Evolutionary conservation across 2,888 invertebrate genomes (phyloP).

Genomic region (Argyresthia goedartella): DNA sequence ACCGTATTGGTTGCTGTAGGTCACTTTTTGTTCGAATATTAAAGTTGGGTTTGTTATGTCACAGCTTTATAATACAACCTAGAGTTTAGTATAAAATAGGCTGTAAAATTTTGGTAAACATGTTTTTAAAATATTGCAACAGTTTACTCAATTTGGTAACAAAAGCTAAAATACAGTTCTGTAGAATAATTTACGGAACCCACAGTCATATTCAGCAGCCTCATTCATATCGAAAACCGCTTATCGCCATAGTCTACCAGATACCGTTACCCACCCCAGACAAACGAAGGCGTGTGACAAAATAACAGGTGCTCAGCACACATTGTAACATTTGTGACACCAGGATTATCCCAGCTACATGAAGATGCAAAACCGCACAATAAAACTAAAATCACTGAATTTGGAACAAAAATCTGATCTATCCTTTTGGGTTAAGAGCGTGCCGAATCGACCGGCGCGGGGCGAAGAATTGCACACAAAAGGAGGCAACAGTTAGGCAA

Average conservation of each 20-base stretch:
- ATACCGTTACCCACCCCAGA: conserved; percentile 10
- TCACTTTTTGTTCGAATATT: no score
- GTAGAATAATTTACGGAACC: no score
- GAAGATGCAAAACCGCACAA: conserved; percentile 3
- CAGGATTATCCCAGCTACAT: conserved; percentile 13
- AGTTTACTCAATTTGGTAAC: no score
- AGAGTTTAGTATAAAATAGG: no score
- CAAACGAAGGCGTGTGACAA: conserved; percentile 3
- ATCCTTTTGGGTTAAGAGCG: no score
- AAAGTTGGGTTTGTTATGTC: no score
- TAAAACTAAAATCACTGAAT: background rate
- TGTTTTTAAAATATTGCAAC: no score
- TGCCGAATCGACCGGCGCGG: background rate
- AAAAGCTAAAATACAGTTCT: no score
- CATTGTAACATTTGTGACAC: conserved; percentile 12
- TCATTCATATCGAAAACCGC: conserved; percentile 1
- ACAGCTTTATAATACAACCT: no score
- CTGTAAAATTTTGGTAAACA: no score
- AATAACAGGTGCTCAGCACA: conserved; percentile 17
- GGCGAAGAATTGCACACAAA: conserved; percentile 1
- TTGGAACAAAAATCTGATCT: background rate
- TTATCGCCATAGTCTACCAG: conserved; percentile 8
- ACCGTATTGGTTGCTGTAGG: no score
- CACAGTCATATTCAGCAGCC: no score
- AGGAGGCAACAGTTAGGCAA: conserved; percentile 12